Base-by-base conservation (phyloP, 1,140 invertebrate species). In the Papilio helenus region DNA sequence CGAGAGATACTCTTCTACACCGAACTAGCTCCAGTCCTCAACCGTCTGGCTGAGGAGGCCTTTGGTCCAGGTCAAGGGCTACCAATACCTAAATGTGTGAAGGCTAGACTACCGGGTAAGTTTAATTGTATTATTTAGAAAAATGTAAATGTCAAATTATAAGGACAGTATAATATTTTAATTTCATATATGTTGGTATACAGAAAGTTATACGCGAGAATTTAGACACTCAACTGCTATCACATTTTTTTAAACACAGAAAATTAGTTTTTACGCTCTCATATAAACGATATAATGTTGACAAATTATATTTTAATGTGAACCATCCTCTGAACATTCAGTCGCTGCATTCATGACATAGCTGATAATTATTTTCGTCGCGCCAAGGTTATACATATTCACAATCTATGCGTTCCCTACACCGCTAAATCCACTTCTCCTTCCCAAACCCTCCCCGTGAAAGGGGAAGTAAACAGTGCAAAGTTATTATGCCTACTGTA, bases 1-100 rank as follows among this genome's bases (percentile, higher is more conserved):
- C 95, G 97, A 71, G 97, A 98, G 92, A 98, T 98, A 84, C 96
- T 97, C 81, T 98, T 98, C 93, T 98, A 98, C 89, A 98, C 97
- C 0, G 96, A 97, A 95, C 96, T 97, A 89, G 95, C 94, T 80
- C 89, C 91, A 39, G 91, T 85, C 16, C 80, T 94, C 1, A 94
- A 94, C 77, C 88, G 85, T 81, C 73, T 94, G 73, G 93, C 88
- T 87, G 97, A 74, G 46, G 92, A 93, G 74, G 88, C 90, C 2
- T 79, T 94, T 0, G 93, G 93, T 1, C 90, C 89, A 8, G 90
- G 88, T 7, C 90, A 34, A 94, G 96, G 80, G 95, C 93, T 94
- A 85, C 94, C 86, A 88, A 95, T 86, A 91, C 96, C 74, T 88
- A 85, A 82, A 82, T 94, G 91, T 79, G 82, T 93, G 5, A 92